phyloP scores from a whole-genome alignment of 1,140 invertebrate species.

The Achroia grisella region DNA sequence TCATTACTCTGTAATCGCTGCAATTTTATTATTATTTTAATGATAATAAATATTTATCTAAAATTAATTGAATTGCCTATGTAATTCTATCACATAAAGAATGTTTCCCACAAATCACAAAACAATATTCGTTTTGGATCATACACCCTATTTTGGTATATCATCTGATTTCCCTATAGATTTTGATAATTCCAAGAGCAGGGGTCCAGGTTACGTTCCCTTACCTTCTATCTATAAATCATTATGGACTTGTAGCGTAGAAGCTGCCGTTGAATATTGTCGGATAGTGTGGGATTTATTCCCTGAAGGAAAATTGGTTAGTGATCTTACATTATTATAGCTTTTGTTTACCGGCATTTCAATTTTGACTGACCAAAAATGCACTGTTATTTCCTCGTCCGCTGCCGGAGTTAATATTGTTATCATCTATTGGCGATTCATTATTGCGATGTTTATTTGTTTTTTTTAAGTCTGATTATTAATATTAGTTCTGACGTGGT shows the following conservation, averaged over 20 bases:
- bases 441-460: no score
- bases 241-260: slow-evolving; percentile 95
- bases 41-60: no score
- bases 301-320: slow-evolving; percentile 89
- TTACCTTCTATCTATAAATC: slow-evolving; percentile 88
- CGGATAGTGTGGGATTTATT: slow-evolving; percentile 97
- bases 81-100: slow-evolving; percentile 2
- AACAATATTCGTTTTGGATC: slow-evolving; percentile 95
- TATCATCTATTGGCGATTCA: no score
- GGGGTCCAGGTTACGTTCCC: slow-evolving; percentile 77
- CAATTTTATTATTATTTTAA: no score
- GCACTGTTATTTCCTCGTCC: no score
- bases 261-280: slow-evolving; percentile 95
- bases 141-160: slow-evolving; percentile 90
- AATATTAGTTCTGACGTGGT: no score
- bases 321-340: neutral
- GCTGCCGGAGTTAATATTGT: no score
- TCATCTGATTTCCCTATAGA: slow-evolving; percentile 91
- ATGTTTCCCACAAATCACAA: slow-evolving; percentile 85
- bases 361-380: no score
- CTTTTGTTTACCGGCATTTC: no score
- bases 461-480: no score
- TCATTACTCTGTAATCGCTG: no score
- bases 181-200: slow-evolving; percentile 88
- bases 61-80: no score